phyloP scores from a whole-genome alignment of 1,140 invertebrate species.

The Drosophila virilis region DNA sequence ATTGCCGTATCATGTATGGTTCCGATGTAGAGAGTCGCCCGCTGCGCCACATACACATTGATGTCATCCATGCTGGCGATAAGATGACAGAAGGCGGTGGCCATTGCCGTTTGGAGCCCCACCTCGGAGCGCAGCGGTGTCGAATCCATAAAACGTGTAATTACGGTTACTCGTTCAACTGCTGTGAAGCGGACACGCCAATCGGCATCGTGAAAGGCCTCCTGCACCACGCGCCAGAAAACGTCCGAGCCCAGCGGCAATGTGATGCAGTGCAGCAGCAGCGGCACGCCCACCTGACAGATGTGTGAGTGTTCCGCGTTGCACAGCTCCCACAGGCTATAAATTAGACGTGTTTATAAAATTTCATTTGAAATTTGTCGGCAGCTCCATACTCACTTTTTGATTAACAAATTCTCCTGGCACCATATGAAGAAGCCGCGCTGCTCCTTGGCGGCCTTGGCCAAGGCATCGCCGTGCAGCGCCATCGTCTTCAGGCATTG shows the following conservation, averaged over 20 bases:
- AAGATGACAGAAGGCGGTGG: conserved; percentile 98
- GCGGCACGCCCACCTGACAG: conserved; percentile 93
- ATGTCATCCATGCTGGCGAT: conserved; percentile 98
- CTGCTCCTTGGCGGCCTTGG: conserved; percentile 94
- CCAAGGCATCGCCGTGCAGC: conserved; percentile 96
- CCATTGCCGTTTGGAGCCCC: conserved; percentile 95
- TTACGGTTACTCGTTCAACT: conserved; percentile 96
- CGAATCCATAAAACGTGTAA: conserved; percentile 96
- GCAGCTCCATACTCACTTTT: conserved; percentile 89
- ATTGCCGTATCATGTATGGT: conserved; percentile 96
- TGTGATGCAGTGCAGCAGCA: conserved; percentile 97
- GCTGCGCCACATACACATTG: conserved; percentile 96
- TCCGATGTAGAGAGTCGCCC: conserved; percentile 95
- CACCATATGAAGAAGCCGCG: conserved; percentile 98
- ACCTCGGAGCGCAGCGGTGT: conserved; percentile 93
- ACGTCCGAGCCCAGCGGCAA: conserved; percentile 96
- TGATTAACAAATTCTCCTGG: conserved; percentile 97
- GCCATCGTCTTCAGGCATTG: conserved; percentile 96
- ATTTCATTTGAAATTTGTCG: not conserved
- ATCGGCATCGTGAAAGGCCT: conserved; percentile 95
- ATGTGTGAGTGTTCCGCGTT: conserved; percentile 97
- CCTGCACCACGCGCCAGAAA: conserved; percentile 97
- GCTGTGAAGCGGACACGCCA: conserved; percentile 96
- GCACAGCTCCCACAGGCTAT: conserved; percentile 96
- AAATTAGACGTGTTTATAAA: conserved; percentile 37